A percentile compares a stretch with the other conserved stretches of the same genome.
Conservation (phyloP, 2,113 vertebrate species). For the Oostethus manadensis region DNA sequence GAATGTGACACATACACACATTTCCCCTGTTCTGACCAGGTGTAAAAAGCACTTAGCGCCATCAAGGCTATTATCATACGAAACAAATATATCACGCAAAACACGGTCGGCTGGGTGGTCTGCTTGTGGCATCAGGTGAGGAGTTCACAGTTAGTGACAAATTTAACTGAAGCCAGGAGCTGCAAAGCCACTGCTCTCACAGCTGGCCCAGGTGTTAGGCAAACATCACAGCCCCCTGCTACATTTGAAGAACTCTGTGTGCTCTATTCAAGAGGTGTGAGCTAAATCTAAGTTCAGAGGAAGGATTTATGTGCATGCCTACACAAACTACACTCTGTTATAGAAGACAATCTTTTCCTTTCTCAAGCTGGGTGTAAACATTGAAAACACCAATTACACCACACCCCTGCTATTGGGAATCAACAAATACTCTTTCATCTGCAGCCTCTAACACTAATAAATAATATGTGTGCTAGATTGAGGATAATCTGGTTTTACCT, state of each 20-base stretch:
- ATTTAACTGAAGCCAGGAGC: slow-evolving; percentile 18
- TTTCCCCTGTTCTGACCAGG: slow-evolving; percentile 22
- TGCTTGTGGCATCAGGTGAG: slow-evolving; percentile 14
- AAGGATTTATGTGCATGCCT: slow-evolving; percentile 43
- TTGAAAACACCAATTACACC: slow-evolving; percentile 64
- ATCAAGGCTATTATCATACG: slow-evolving; percentile 33
- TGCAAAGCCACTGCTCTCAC: slow-evolving; percentile 29
- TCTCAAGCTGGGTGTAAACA: slow-evolving; percentile 48
- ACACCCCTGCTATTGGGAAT: slow-evolving; percentile 46
- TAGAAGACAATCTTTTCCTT: slow-evolving; percentile 35
- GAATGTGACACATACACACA: slow-evolving; percentile 41
- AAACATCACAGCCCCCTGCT: slow-evolving; percentile 34
- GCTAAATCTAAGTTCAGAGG: not conserved
- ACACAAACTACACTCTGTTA: slow-evolving; percentile 34
- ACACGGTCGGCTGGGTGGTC: slow-evolving; percentile 1
- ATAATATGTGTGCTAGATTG: slow-evolving; percentile 34
- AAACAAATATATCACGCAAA: slow-evolving; percentile 3
- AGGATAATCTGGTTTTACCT: slow-evolving; percentile 45
- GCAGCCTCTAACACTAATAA: slow-evolving; percentile 29
- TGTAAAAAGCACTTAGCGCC: slow-evolving; percentile 20
- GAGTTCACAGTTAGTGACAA: slow-evolving; percentile 29
- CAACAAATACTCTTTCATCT: slow-evolving; percentile 57
- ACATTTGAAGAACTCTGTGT: slow-evolving; percentile 29
- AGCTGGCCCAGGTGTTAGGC: slow-evolving; percentile 25
- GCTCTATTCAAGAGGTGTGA: slow-evolving; percentile 6